Evolutionary conservation across 2,113 vertebrate genomes (phyloP).

Genomic region (Tetraodon nigroviridis): DNA sequence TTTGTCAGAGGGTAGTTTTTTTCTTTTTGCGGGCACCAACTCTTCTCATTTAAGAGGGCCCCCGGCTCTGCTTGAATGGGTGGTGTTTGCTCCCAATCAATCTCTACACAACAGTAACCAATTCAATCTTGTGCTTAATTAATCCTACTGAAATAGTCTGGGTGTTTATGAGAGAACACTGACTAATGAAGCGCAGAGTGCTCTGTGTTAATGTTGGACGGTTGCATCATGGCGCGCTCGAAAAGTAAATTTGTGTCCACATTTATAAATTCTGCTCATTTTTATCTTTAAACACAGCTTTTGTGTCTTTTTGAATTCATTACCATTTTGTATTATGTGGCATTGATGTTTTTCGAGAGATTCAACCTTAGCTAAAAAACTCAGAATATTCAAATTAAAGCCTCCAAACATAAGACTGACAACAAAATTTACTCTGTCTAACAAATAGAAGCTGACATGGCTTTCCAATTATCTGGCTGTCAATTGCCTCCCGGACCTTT

Average conservation of each 20-base stretch:
- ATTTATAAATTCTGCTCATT: background rate
- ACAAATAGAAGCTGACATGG: slow-evolving; percentile 13
- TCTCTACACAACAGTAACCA: slow-evolving; percentile 57
- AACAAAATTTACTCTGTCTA: slow-evolving; percentile 1
- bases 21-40: slow-evolving; percentile 26
- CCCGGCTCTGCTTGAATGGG: slow-evolving; percentile 28
- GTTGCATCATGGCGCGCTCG: slow-evolving; percentile 13
- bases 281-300: background rate
- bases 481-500: slow-evolving; percentile 22
- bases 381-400: background rate
- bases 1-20: slow-evolving; percentile 24
- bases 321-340: background rate
- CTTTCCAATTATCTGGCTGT: slow-evolving; percentile 22
- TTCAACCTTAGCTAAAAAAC: background rate
- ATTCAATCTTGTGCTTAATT: slow-evolving; percentile 66
- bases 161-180: slow-evolving; percentile 46
- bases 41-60: slow-evolving; percentile 50
- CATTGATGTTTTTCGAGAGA: background rate
- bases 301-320: background rate
- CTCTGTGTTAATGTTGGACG: slow-evolving; percentile 20
- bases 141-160: slow-evolving; percentile 57
- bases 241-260: background rate
- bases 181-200: slow-evolving; percentile 43
- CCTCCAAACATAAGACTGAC: background rate
- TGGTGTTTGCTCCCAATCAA: slow-evolving; percentile 56